These are phyloP conservation scores for Scatophagus argus DNA, from an alignment of 2,113 vertebrate genomes.

Conservation along the genomic window DNA sequence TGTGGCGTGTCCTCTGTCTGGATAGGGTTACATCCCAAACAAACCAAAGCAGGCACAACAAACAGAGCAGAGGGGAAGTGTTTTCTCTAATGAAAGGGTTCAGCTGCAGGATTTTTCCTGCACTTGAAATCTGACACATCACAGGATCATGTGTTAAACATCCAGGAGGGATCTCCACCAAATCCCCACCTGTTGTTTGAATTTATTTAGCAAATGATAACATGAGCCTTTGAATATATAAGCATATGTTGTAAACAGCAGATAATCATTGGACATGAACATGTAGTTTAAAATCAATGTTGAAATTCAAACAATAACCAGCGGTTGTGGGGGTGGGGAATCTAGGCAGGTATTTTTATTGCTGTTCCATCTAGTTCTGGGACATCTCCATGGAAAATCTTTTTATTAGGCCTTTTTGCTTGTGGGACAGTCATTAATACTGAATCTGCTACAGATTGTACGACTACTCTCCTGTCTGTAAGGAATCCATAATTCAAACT, in stretches of 20 bases:
- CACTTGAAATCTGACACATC: slow-evolving; percentile 58
- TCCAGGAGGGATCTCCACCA: slow-evolving; percentile 10
- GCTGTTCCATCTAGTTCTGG: slow-evolving; percentile 35
- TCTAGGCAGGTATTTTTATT: slow-evolving; percentile 61
- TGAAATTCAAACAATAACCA: slow-evolving; percentile 35
- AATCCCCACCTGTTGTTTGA: slow-evolving; percentile 57
- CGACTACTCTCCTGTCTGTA: slow-evolving; percentile 34
- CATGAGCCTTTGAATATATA: slow-evolving; percentile 22
- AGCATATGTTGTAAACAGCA: slow-evolving; percentile 20
- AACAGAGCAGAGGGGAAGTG: slow-evolving; percentile 49
- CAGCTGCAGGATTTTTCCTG: slow-evolving; percentile 16
- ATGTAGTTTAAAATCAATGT: neutral
- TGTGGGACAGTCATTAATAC: slow-evolving; percentile 53
- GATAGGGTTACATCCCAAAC: slow-evolving; percentile 71
- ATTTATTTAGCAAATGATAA: slow-evolving; percentile 35
- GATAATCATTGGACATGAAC: neutral
- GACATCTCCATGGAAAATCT: slow-evolving; percentile 70
- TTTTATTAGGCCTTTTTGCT: slow-evolving; percentile 40
- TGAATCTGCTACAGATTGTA: slow-evolving; percentile 44
- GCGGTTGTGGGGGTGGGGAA: neutral
- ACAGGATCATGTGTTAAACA: slow-evolving; percentile 21
- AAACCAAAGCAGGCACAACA: slow-evolving; percentile 66
- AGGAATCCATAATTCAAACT: slow-evolving; percentile 55
- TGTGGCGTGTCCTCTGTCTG: slow-evolving; percentile 32
- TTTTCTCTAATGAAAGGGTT: slow-evolving; percentile 64